Percentiles rank a stretch among this genome's conserved stretches.
Evolutionary conservation across 2,888 invertebrate genomes (phyloP).

Genomic region (Apoderus coryli): DNA sequence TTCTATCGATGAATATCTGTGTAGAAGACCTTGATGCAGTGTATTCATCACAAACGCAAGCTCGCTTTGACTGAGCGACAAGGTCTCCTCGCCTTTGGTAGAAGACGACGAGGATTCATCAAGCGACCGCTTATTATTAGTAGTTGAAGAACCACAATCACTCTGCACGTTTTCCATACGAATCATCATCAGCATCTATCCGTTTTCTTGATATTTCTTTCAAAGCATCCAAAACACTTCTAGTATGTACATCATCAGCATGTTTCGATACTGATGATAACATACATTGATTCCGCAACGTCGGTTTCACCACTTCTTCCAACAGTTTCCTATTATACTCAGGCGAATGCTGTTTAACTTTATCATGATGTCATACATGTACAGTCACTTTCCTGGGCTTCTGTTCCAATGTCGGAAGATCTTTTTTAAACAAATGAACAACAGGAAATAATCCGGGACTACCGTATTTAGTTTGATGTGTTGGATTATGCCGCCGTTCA

Average conservation of each 20-base stretch:
- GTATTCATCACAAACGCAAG: slow-evolving; percentile 27
- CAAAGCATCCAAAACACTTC: slow-evolving; percentile 39
- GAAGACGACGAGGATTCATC: slow-evolving; percentile 19
- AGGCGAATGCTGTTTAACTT: slow-evolving; percentile 16
- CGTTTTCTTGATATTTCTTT: slow-evolving; percentile 42
- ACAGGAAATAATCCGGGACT: slow-evolving; percentile 36
- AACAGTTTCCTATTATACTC: slow-evolving; percentile 21
- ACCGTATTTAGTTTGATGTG: slow-evolving; percentile 31
- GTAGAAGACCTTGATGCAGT: slow-evolving; percentile 27
- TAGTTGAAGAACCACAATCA: slow-evolving; percentile 14
- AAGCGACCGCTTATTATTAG: slow-evolving; percentile 17
- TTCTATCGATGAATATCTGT: slow-evolving; percentile 16
- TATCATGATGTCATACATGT: slow-evolving; percentile 26
- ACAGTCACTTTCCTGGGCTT: slow-evolving; percentile 26
- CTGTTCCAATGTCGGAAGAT: slow-evolving; percentile 27
- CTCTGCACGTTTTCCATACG: slow-evolving; percentile 19
- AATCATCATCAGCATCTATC: slow-evolving; percentile 34
- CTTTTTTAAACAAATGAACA: slow-evolving; percentile 35
- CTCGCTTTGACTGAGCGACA: slow-evolving; percentile 22
- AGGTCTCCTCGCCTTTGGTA: no score
- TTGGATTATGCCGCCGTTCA: slow-evolving; percentile 19
- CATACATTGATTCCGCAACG: slow-evolving; percentile 7
- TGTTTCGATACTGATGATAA: not conserved
- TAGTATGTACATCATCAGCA: slow-evolving; percentile 29
- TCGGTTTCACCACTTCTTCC: slow-evolving; percentile 19